These are phyloP conservation scores for Notolepis coatsorum DNA, from an alignment of 2,797 vertebrate species.

Conservation along the genomic window DNA sequence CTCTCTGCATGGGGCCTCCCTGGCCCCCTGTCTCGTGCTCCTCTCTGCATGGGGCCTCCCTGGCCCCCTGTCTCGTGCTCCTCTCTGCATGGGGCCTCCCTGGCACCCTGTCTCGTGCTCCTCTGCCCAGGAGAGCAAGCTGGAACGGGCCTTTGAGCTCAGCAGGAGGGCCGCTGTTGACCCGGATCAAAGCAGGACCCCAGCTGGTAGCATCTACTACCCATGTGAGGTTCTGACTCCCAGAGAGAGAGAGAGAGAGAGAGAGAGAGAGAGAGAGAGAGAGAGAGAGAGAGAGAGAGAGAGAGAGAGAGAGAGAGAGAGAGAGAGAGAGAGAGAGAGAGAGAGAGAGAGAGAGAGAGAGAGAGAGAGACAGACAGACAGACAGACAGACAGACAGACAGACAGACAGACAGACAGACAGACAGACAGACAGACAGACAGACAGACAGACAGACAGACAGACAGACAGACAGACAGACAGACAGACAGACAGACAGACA, in stretches of 20 bases:
- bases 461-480: not conserved
- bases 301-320: not conserved
- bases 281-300: not conserved
- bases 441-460: not conserved
- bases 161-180: not conserved
- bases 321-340: not conserved
- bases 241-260: not conserved
- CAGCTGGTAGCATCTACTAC: not conserved
- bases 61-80: no score
- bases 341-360: not conserved
- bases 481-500: no score
- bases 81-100: not conserved
- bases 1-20: not conserved
- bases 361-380: not conserved
- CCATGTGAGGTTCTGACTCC: no score
- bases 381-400: not conserved
- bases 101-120: not conserved
- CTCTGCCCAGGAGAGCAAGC: conserved; percentile 12
- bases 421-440: not conserved
- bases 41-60: not conserved
- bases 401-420: not conserved
- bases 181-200: conserved; percentile 18
- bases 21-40: no score
- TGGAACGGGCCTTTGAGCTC: conserved; percentile 6
- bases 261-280: not conserved